Evolutionary conservation across 1,140 invertebrate genomes (phyloP).

Genomic region (Meloidogyne chitwoodi): DNA sequence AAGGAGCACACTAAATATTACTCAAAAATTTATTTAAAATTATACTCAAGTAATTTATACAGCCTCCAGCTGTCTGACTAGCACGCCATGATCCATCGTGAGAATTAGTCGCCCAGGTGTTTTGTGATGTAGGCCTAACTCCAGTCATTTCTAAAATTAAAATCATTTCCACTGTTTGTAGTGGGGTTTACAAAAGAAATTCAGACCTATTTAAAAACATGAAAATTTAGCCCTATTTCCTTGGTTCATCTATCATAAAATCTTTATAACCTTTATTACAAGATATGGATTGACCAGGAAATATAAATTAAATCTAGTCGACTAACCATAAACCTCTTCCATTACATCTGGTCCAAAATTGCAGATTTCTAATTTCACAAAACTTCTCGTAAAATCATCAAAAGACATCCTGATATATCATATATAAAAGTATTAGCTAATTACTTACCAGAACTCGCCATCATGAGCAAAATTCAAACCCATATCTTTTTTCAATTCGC

Average conservation of each 20-base stretch:
- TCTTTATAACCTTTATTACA: no score
- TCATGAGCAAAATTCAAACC: conserved; percentile 89
- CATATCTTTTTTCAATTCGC: conserved; percentile 79
- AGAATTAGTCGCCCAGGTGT: conserved; percentile 82
- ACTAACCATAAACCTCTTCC: conserved; percentile 65
- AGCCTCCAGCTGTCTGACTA: conserved; percentile 91
- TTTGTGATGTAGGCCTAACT: conserved; percentile 43
- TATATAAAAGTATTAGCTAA: conserved; percentile 29
- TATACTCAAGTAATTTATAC: conserved; percentile 80
- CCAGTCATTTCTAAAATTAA: conserved; percentile 59
- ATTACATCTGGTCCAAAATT: conserved; percentile 91
- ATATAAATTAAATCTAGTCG: conserved; percentile 64
- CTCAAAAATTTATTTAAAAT: not conserved
- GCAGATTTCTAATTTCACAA: conserved; percentile 79
- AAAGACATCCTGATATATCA: conserved; percentile 61
- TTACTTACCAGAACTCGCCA: conserved; percentile 83
- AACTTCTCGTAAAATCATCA: conserved; percentile 62
- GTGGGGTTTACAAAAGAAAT: no score
- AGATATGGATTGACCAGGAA: no score
- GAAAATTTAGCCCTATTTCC: no score
- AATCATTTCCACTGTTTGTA: no score
- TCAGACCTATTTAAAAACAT: no score
- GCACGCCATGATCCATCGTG: conserved; percentile 88
- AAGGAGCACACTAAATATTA: no score
- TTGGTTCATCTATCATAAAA: no score